Evolutionary conservation across 2,888 invertebrate genomes (phyloP).

Genomic region (Microplitis deprimator): DNA sequence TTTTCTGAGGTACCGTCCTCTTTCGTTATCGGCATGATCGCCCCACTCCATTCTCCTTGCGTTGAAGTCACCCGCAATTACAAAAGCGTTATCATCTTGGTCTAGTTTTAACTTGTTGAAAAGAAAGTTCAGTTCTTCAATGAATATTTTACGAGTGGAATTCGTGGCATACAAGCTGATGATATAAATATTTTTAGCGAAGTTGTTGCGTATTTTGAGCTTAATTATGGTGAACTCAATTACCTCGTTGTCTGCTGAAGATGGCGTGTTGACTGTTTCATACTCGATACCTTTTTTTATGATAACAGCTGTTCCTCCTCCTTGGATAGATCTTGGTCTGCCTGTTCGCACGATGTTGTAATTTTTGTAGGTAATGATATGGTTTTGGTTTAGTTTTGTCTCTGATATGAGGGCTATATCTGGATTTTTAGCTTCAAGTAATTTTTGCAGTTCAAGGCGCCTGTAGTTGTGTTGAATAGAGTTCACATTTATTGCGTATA

Average conservation of each 20-base stretch:
- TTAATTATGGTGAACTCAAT: constrained; percentile 26
- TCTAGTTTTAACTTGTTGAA: constrained; percentile 12
- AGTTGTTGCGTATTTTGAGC: neutral
- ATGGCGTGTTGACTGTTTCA: neutral
- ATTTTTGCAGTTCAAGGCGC: constrained; percentile 1
- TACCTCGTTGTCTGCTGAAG: neutral
- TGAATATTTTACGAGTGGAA: neutral
- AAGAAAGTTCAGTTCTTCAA: neutral
- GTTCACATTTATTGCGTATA: constrained; percentile 40
- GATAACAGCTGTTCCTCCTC: constrained; percentile 25
- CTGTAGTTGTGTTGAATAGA: neutral
- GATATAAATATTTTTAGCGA: neutral
- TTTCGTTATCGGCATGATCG: constrained; percentile 13
- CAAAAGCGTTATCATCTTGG: neutral
- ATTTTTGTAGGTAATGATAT: constrained; percentile 17
- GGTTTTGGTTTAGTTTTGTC: constrained; percentile 21
- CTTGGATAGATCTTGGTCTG: neutral
- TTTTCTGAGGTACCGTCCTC: neutral
- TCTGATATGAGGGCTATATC: constrained; percentile 15
- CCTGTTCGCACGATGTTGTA: constrained; percentile 25
- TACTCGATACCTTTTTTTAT: constrained; percentile 8
- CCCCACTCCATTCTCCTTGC: constrained; percentile 23
- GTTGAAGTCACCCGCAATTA: constrained; percentile 7
- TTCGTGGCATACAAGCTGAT: constrained; percentile 13
- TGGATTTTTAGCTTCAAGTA: neutral